These are phyloP conservation scores for Criorhina ranunculi DNA, from an alignment of 2,888 invertebrate genomes.

Conservation along the genomic window DNA sequence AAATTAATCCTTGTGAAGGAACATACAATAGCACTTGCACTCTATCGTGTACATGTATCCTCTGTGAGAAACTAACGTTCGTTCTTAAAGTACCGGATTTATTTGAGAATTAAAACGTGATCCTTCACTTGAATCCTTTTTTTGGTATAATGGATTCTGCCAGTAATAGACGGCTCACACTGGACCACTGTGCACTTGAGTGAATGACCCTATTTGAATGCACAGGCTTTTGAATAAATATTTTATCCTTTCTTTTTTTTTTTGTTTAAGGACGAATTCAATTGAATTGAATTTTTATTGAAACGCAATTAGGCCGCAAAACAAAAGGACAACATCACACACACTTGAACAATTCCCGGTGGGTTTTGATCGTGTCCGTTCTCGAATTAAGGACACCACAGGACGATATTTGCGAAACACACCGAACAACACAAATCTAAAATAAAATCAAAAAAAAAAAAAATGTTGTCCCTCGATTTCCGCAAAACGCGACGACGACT, in stretches of 20 bases:
- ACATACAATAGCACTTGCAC: conserved; percentile 11
- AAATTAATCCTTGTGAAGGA: conserved; percentile 65
- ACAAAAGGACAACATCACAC: background rate
- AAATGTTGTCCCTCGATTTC: background rate
- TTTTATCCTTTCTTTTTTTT: conserved; percentile 16
- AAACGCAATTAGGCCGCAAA: conserved; percentile 27
- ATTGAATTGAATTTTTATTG: conserved; percentile 7
- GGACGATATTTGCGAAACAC: background rate
- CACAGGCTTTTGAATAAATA: conserved; percentile 15
- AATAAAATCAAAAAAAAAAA: background rate
- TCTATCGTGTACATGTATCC: background rate
- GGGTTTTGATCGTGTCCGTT: background rate
- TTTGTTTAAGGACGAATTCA: conserved; percentile 17
- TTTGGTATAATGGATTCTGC: conserved; percentile 26
- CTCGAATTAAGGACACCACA: background rate
- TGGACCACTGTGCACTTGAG: conserved; percentile 28
- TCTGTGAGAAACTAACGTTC: background rate
- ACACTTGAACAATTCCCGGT: conserved; percentile 5
- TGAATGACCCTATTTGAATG: conserved; percentile 7
- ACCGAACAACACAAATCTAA: background rate
- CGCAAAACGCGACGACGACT: conserved; percentile 40
- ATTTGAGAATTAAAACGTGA: conserved; percentile 27
- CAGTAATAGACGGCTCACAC: background rate
- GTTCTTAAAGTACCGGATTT: conserved; percentile 28
- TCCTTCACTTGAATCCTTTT: conserved; percentile 27